Percentiles rank a stretch among this genome's conserved stretches.
phyloP scores from a whole-genome alignment of 2,797 vertebrate species.

The Rhodeus uyekii region DNA sequence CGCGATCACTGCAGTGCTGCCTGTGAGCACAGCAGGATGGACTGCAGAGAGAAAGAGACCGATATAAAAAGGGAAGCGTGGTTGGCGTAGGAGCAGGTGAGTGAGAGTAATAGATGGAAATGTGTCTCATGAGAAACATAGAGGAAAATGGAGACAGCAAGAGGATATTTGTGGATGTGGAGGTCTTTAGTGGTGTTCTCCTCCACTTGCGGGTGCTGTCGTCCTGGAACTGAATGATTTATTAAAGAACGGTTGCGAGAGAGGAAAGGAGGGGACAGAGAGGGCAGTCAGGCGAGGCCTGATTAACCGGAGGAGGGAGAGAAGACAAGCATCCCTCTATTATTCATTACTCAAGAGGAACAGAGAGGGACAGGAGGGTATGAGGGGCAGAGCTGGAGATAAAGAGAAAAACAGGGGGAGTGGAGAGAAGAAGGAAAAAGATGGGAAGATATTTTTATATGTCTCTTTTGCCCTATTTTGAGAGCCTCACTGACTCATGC shows the following conservation, averaged over 20 bases:
- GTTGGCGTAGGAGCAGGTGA: conserved; percentile 5
- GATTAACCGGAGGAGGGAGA: conserved; percentile 75
- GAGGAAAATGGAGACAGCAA: conserved; percentile 7
- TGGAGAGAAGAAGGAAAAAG: conserved; percentile 22
- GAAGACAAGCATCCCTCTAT: conserved; percentile 78
- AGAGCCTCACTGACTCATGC: conserved; percentile 8
- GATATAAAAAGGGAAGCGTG: not conserved
- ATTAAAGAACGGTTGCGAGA: conserved; percentile 66
- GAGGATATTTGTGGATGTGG: conserved; percentile 17
- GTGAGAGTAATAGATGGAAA: conserved; percentile 22
- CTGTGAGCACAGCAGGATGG: not conserved
- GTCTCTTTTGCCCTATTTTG: conserved; percentile 34
- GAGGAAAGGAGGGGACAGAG: conserved; percentile 64
- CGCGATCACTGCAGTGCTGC: not conserved
- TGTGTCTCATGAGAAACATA: conserved; percentile 16
- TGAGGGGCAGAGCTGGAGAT: conserved; percentile 26
- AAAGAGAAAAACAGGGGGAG: conserved; percentile 14
- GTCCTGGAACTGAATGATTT: conserved; percentile 73
- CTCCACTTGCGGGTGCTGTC: conserved; percentile 59
- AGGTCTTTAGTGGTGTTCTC: conserved; percentile 57
- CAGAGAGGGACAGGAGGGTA: conserved; percentile 53
- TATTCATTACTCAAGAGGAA: conserved; percentile 75
- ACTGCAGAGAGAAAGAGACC: conserved; percentile 15
- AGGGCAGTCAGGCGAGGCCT: conserved; percentile 75
- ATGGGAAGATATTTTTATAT: conserved; percentile 44